Evolutionary conservation across 2,797 vertebrate species (phyloP), one percentile per base, ranked within the genome.

Genomic region (Kryptopterus vitreolus): DNA sequence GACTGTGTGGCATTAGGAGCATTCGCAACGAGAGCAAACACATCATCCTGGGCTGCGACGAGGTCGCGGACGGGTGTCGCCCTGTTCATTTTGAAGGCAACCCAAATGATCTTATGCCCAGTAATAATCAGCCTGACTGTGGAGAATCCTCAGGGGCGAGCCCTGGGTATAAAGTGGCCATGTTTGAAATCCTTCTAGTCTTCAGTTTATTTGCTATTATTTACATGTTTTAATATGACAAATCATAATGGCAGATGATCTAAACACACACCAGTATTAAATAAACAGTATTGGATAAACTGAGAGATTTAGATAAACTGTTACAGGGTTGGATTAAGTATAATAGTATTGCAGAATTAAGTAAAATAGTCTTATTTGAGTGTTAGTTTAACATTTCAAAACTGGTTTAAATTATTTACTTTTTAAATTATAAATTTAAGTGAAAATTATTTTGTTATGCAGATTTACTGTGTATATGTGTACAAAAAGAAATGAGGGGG

Each of bases 51-150:
- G 93, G 91, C 46, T 94, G 94, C 72, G 92, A 93, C 10, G 46
- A 81, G 22, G 77, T 94, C 61, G 75, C 72, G 0, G 88, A 93
- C 26, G 81, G 73, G 26, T 94, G 94, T 24, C 65, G 92, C 43
- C 93, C 93, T 0, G 91, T 94, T 52, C 93, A 94, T 66, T 94
- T 93, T n/a, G 91, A 94, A 80, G 92, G 90, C 20, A 94, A 94
- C 85, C 82, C 89, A 0, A 0, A 29, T 0, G 0, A 35, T 31
- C 0, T 0, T 0, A 81, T 16, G 35, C 92, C 94, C 0, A 50
- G 29, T 1, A 89, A 92, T 81, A 92, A 91, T 18, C 87, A 87
- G 65, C 84, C 0, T 43, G 87, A 81, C 82, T 94, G 94, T 81
- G 85, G 88, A 76, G 29, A 62, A 78, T 1, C 16, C 53, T 55